Base-by-base conservation (phyloP, 2,888 invertebrate species). In the Lottia gigantea region DNA sequence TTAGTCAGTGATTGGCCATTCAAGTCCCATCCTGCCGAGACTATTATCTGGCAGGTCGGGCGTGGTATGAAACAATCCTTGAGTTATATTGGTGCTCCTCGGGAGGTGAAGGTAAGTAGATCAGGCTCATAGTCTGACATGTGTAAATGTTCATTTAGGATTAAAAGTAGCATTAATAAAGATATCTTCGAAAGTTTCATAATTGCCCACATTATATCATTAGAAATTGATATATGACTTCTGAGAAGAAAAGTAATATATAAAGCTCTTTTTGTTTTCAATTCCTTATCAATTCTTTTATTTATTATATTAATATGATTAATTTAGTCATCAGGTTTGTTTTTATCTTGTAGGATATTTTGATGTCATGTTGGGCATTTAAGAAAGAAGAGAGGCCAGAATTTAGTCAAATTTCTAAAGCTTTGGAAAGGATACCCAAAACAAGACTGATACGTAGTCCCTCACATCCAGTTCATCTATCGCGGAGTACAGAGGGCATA, bases 1-100 rank as follows among this genome's bases (percentile, higher is more conserved):
- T 91, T 98, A 68, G 96, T 96, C 85, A 96, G 96, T 2, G 97
- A 97, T 85, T 98, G 96, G 92, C 98, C 98, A 2, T 98, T 97
- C 90, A 95, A 95, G 88, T 93, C 93, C 19, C 95, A 96, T 87
- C 95, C 96, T 19, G 94, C 97, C 0, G 98, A 99, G 89, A 93
- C 96, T 2, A 94, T 98, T 74, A 97, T 99, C 84, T 99, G 97
- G 96, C 96, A 97, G 88, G 97, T 98, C 65, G 98, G 98, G 7
- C 94, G 95, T 85, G 98, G 98, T 31, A 82, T 88, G 68, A 98
- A 98, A 86, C 97, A 97, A 89, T 94, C 97, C 45, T 91, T 99
- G 72, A 95, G 95, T 70, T 95, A 95, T 90, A 92, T 98, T 82
- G 96, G 96, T 89, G 95, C 96, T 65, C 95, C 97, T 19, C 92